phyloP scores from a whole-genome alignment of 2,888 invertebrate genomes.

The Dasypogon diadema region DNA sequence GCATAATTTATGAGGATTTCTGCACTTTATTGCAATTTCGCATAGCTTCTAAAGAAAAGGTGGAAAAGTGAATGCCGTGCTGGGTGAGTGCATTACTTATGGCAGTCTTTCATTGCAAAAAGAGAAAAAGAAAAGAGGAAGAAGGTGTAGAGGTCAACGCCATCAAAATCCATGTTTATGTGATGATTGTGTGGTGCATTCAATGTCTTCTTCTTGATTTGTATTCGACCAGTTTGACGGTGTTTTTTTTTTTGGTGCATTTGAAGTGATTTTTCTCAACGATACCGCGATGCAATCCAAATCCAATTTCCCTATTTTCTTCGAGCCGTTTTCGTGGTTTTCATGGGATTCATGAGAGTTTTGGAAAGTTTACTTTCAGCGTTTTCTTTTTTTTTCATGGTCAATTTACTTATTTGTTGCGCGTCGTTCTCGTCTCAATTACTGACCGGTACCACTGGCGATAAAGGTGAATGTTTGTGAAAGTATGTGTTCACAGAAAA shows the following conservation, averaged over 20 bases:
- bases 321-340: neutral
- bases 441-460: conserved; percentile 15
- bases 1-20: too few relatives aligned
- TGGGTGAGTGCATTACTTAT: neutral
- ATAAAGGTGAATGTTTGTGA: conserved; percentile 36
- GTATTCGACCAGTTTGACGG: neutral
- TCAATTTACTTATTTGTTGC: conserved; percentile 32
- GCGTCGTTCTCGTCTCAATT: conserved; percentile 29
- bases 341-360: neutral
- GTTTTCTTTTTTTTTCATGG: conserved; percentile 32
- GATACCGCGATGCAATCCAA: too few relatives aligned
- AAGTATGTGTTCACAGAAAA: neutral
- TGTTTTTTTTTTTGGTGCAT: neutral
- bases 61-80: conserved; percentile 18
- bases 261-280: too few relatives aligned
- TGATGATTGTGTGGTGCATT: conserved; percentile 13
- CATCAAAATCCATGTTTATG: conserved; percentile 26
- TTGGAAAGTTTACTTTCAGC: conserved; percentile 30
- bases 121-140: neutral
- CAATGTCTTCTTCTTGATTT: neutral
- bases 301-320: conserved; percentile 26
- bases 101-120: neutral
- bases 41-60: too few relatives aligned
- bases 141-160: conserved; percentile 44
- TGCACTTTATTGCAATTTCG: too few relatives aligned